Percentiles rank a stretch among this genome's conserved stretches.
Evolutionary conservation across 2,888 invertebrate genomes (phyloP).

Genomic region (Callosobruchus maculatus): DNA sequence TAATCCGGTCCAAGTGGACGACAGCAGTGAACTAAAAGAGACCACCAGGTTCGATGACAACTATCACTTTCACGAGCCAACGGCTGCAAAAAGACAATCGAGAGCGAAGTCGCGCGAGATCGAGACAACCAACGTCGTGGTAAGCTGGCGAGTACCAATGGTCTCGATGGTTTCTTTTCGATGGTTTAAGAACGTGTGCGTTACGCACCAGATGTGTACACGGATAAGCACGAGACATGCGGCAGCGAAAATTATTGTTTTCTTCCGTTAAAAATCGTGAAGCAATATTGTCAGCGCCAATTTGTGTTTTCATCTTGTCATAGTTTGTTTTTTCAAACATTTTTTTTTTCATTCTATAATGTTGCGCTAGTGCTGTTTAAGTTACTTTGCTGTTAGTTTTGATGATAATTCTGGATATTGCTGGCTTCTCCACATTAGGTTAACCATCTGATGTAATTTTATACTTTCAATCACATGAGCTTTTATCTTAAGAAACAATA

Average conservation of each 20-base stretch:
- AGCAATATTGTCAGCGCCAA: neutral
- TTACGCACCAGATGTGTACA: neutral
- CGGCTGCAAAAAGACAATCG: neutral
- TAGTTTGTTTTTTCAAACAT: too few species aligned
- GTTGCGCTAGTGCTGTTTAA: too few species aligned
- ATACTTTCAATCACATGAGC: too few species aligned
- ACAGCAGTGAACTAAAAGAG: neutral
- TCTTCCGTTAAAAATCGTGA: neutral
- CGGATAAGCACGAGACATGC: neutral
- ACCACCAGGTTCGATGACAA: constrained; percentile 1
- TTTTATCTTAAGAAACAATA: too few species aligned
- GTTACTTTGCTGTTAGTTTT: too few species aligned
- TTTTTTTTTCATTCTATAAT: too few species aligned
- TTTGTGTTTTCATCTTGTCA: neutral
- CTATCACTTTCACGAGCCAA: constrained; percentile 19
- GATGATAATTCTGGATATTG: too few species aligned
- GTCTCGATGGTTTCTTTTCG: neutral
- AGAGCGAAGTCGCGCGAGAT: neutral
- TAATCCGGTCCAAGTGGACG: neutral
- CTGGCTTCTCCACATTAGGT: too few species aligned
- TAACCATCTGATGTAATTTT: too few species aligned
- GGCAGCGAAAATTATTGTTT: neutral
- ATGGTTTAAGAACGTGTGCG: neutral
- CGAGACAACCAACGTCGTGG: neutral
- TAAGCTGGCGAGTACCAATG: neutral